Evolutionary conservation across 2,888 invertebrate species (phyloP), one percentile per base, ranked within the genome.

Genomic region (Metopia argyrocephala): DNA sequence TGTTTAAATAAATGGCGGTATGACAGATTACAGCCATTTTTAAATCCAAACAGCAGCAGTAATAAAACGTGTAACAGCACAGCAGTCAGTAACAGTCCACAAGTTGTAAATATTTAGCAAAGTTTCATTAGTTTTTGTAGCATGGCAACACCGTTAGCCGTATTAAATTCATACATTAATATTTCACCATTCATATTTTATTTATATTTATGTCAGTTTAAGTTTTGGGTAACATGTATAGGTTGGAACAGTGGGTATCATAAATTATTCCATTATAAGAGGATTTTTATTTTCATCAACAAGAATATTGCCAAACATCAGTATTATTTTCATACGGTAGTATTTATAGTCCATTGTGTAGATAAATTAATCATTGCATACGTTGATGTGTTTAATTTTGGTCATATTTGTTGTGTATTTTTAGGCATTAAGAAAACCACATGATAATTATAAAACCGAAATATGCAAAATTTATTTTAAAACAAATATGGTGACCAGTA

Each of bases 131-230:
- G 59, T 59, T 20, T 25, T 7, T 61, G 46, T 68, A 68, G 31
- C 56, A 50, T 56, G 76, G 76, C 69, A 76, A 76, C 69, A 31
- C 48, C 69, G 64, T 69, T 62, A 46, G 52, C 52, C 31, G 25
- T 27, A 48, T n/a, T n/a, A n/a, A 54, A 3, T 45, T 52, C 64
- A 20, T 21, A 27, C 31, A 48, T 70, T 48, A 48, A 5, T 7
- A 31, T 50, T 45, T 46, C 21, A 27, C 12, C 18, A 70, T 61
- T 46, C 31, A 46, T 23, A 31, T 46, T 15, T n/a, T 12, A 18
- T 28, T 7, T 57, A 7, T 4, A 57, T 28, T 6, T 28, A 28
- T 46, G 45, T 46, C n/a, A 46, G 7, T 31, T 31, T 31, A 31
- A 31, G n/a, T 38, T 15, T 9, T 31, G 46, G 45, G 6, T 46